These are phyloP conservation scores for Lerema accius DNA, from an alignment of 1,140 invertebrate species.

Conservation along the genomic window DNA sequence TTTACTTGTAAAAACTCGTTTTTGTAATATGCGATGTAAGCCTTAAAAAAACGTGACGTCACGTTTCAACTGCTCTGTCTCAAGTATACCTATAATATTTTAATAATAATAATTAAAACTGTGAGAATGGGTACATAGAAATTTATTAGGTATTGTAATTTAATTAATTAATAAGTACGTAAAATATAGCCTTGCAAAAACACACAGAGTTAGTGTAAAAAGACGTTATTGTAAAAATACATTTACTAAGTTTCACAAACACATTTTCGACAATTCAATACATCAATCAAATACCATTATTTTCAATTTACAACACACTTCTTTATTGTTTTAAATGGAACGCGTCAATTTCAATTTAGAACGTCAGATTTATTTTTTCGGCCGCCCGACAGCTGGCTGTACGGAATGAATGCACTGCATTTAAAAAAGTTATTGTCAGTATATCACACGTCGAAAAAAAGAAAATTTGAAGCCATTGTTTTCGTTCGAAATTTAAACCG, in stretches of 20 bases:
- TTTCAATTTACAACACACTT: conserved; percentile 64
- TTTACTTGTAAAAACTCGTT: too few relatives aligned
- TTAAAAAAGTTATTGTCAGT: conserved; percentile 40
- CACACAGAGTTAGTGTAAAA: neutral
- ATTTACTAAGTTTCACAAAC: conserved; percentile 20
- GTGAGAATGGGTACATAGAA: too few relatives aligned
- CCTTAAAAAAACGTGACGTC: neutral
- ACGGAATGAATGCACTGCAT: conserved; percentile 43
- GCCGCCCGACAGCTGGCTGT: conserved; percentile 55
- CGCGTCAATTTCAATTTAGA: conserved; percentile 77
- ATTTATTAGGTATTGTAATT: too few relatives aligned
- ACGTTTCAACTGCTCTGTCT: neutral
- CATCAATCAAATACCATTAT: conserved; percentile 74
- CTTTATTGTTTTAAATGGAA: conserved; percentile 78
- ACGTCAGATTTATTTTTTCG: conserved; percentile 61
- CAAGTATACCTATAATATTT: too few relatives aligned
- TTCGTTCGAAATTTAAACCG: conserved; percentile 65
- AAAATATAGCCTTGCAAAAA: neutral
- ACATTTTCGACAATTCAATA: conserved; percentile 41
- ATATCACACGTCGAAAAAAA: conserved; percentile 26
- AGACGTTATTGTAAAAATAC: conserved; percentile 8
- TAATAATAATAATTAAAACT: too few relatives aligned
- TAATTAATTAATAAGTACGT: too few relatives aligned
- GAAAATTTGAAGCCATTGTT: conserved; percentile 43
- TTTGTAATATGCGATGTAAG: too few relatives aligned